Conservation (phyloP, 1,140 invertebrate species). For the Globodera rostochiensis region DNA sequence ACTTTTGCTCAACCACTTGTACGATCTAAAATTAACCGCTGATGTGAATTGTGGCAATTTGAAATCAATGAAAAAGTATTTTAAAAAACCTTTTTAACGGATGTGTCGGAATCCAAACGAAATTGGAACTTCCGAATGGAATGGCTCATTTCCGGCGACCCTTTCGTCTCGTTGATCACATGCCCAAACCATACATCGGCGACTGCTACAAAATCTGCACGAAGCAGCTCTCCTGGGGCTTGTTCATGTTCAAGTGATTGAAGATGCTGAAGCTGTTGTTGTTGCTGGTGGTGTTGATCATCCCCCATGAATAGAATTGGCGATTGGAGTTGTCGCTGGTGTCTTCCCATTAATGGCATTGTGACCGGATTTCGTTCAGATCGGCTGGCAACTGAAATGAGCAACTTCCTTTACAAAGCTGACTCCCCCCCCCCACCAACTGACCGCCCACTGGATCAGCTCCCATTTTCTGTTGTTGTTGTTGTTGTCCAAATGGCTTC, state of each 20-base stretch:
- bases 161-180: conserved; percentile 34
- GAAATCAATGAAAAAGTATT: too few species aligned
- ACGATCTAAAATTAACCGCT: neutral
- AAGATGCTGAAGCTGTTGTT: neutral
- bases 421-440: neutral
- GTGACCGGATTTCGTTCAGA: neutral
- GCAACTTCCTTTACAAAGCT: neutral
- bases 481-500: neutral
- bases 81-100: conserved; percentile 19
- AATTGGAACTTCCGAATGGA: conserved; percentile 36
- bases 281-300: neutral
- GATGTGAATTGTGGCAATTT: too few species aligned
- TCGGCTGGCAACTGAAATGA: neutral
- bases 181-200: conserved; percentile 46
- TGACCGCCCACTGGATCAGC: too few species aligned
- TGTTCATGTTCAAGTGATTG: too few species aligned
- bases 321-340: neutral
- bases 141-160: conserved; percentile 40
- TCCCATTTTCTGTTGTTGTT: too few species aligned
- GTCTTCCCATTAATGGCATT: neutral
- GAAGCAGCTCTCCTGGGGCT: conserved; percentile 25
- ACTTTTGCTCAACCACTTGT: conserved; percentile 34
- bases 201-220: conserved; percentile 41
- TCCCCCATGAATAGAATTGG: neutral
- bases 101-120: conserved; percentile 41